These are phyloP conservation scores for Montipora efflorescens DNA, from an alignment of 64 coral and sea anemone genomes.

Conservation along the genomic window DNA sequence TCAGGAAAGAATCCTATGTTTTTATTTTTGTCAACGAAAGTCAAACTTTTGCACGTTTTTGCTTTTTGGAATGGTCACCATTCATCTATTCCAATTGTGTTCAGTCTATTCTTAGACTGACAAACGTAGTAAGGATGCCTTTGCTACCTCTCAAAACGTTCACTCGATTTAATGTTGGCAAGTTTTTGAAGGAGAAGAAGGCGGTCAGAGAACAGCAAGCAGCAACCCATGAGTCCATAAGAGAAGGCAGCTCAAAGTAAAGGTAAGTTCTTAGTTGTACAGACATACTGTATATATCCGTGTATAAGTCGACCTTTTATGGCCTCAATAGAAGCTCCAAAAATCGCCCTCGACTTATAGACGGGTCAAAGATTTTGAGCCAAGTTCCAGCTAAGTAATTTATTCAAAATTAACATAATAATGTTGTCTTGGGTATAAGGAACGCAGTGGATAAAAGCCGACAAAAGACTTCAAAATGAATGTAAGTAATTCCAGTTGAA, in stretches of 20 bases:
- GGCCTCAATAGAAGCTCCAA: too few relatives aligned
- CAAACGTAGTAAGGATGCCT: conserved; percentile 45
- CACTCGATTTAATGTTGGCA: conserved; percentile 64
- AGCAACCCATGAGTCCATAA: conserved; percentile 30
- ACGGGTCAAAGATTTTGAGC: too few relatives aligned
- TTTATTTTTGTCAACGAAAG: conserved; percentile 15
- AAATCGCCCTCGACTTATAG: too few relatives aligned
- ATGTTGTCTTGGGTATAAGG: too few relatives aligned
- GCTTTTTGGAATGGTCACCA: conserved; percentile 45
- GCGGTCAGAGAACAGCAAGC: not conserved
- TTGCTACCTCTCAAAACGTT: conserved; percentile 21
- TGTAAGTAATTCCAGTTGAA: too few relatives aligned
- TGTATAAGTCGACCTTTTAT: too few relatives aligned
- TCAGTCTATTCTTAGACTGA: conserved; percentile 42
- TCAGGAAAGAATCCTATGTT: conserved; percentile 69
- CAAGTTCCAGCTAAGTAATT: too few relatives aligned
- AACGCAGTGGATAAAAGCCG: too few relatives aligned
- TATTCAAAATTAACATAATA: too few relatives aligned
- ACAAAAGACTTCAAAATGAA: too few relatives aligned
- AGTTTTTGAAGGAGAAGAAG: conserved; percentile 59
- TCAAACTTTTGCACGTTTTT: conserved; percentile 15
- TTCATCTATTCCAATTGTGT: not conserved
- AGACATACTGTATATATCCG: not conserved
- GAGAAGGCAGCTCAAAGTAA: conserved; percentile 32
- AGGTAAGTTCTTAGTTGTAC: conserved; percentile 58